Base-by-base conservation (phyloP, 2,888 invertebrate species). In the Bimastos eiseni region DNA sequence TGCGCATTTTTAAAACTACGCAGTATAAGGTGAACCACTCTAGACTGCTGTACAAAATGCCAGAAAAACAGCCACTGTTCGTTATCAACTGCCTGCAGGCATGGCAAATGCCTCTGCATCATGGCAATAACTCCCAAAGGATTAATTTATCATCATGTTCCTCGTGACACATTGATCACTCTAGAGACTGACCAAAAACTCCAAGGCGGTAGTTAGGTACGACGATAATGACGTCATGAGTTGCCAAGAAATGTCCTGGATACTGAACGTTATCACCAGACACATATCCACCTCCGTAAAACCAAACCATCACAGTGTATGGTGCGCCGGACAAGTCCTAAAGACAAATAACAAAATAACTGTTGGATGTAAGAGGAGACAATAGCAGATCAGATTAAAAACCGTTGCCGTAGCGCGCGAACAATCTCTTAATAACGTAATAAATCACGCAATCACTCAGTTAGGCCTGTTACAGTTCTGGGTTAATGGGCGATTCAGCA, bases 241-340 rank as follows among this genome's bases (percentile, higher is more conserved):
- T 88, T 17, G 92, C 92, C 37, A 91, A 34, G 84, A 92, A 91
- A 41, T 92, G 90, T 24, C 92, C 91, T 19, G 92, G 92, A 84
- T 91, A 92, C 83, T 92, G 92, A 44, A 91, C 88, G 83, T 91
- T 91, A 30, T 86, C 91, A 21, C 90, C 90, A 38, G 34, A 38
- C 15, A 44, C 38, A 83, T 91, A 92, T 19, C 90, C 92, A 17
- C 92, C 92, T 41, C 92, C 92, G 90, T 92, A 91, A 30, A 92
- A 86, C 92, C 92, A 92, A 6, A 92, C 90, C 91, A 92, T 90
- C 13, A 92, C 92, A 13, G 92, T 89, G 49, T 86, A 90, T 4
- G 90, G 90, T 21, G 70, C 90, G 19, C 86, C 86, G 36, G 86
- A 37, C 86, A 36, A 86, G 37, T 86, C 86, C 86, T 86, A 70